Evolutionary conservation across 2,113 vertebrate genomes (phyloP), one percentile per base, ranked within the genome.

Genomic region (Haemorhous mexicanus): DNA sequence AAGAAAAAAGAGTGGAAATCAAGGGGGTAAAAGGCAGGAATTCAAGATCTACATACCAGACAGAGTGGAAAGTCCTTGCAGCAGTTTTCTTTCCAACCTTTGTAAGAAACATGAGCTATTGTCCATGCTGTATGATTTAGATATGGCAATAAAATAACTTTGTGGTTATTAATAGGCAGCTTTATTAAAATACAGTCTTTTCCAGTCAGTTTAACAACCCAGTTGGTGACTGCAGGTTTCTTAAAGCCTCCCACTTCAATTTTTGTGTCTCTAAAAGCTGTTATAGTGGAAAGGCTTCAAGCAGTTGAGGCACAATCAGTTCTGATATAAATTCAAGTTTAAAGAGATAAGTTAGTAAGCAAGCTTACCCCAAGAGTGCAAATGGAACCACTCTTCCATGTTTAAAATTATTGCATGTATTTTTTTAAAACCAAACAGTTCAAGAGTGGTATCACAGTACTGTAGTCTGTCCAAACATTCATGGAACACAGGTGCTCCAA

Each of bases 181-280:
- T 97, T 97, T 96, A 96, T 96, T 96, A 84, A 21, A 87, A 61
- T 68, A 92, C 28, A 93, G 26, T 61, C 15, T 87, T 92, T 90
- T 93, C 68, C 75, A 93, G 58, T 84, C 80, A 81, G 37, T 92
- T 94, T 81, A 86, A 87, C 72, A 92, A 49, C 61, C 35, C 37
- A 82, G 9, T 26, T 73, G 33, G 28, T 95, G 76, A 91, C 11
- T 89, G 26, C 44, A 90, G 32, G 30, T 92, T 66, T 59, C 33
- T 88, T 90, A 85, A 83, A 77, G 75, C 76, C 68, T 90, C 76
- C 18, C 87, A 86, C 41, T 84, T 93, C 3, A 50, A 35, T 77
- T 76, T 89, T 64, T 68, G 21, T 78, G 68, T 84, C 82, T 87
- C 26, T 50, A 27, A 74, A 86, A 92, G 18, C 52, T 89, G 13